phyloP scores from a whole-genome alignment of 2,888 invertebrate genomes.

The Eupithecia exiguata region DNA sequence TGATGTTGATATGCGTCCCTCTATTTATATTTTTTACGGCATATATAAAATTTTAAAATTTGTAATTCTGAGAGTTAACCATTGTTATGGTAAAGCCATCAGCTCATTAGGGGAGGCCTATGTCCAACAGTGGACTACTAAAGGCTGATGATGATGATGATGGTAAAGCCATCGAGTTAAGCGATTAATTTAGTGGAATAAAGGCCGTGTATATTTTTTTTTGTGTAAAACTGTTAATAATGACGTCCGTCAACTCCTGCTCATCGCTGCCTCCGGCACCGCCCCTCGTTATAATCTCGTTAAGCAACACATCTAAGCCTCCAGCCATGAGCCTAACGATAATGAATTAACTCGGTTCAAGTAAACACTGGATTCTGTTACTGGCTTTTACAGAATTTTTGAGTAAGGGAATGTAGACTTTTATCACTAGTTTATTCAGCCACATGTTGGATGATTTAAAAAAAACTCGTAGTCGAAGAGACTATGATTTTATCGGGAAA shows the following conservation, averaged over 20 bases:
- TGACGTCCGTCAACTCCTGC: constrained; percentile 2
- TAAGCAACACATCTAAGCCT: constrained; percentile 42
- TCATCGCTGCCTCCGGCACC: not conserved
- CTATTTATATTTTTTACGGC: too few relatives aligned
- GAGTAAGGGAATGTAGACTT: not conserved
- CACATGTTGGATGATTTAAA: not conserved
- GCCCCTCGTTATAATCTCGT: constrained; percentile 31
- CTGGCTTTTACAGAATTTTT: constrained; percentile 29
- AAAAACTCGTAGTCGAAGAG: too few relatives aligned
- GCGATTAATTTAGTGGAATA: too few relatives aligned
- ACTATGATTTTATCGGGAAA: too few relatives aligned
- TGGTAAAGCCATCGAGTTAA: too few relatives aligned
- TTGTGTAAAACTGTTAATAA: not conserved
- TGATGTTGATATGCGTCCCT: too few relatives aligned
- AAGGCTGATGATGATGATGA: too few relatives aligned
- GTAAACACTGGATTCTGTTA: constrained; percentile 55
- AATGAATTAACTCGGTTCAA: constrained; percentile 60
- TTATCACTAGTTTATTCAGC: not conserved
- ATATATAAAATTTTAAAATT: too few relatives aligned
- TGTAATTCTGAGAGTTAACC: too few relatives aligned
- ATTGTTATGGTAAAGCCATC: too few relatives aligned
- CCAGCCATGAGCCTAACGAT: constrained; percentile 48
- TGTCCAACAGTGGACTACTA: too few relatives aligned
- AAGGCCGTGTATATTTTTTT: not conserved
- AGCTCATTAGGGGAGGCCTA: too few relatives aligned